Evolutionary conservation across 2,797 vertebrate species (phyloP), one percentile per base, ranked within the genome.

Genomic region (Danio tinwini): DNA sequence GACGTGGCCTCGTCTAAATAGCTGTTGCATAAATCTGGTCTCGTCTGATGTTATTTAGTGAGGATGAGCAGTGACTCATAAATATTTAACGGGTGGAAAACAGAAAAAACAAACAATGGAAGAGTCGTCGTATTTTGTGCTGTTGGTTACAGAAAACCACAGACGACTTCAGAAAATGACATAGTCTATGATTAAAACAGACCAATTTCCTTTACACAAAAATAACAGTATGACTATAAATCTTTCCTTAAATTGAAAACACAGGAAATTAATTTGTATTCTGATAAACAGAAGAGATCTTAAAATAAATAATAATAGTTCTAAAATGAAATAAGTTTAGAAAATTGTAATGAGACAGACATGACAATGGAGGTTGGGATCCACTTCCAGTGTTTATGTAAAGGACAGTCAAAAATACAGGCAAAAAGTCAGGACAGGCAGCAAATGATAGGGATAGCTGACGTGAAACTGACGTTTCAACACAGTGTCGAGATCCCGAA

Each of bases 191-290:
- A 74, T 77, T 50, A 74, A 81, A 77, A 72, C 61, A 19, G 68
- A 70, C 49, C 4, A 40, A 11, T 69, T 61, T 29, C 29, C 45
- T 13, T 50, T 58, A 5, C 69, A 9, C 45, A 62, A 55, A 29
- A 74, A 74, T 74, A 44, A 76, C 39, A 80, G 58, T 40, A 47
- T 39, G 44, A 53, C 59, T 76, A 39, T 53, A 39, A 80, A 76
- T 59, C 29, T 56, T 14, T 9, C n/a, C 5, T 45, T 21, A 62
- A 59, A 37, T 52, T 52, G 47, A 74, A 56, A 62, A 59, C 44
- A 52, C 1, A 29, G 67, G 68, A 73, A 37, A 58, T 39, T 10
- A 56, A 21, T 21, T 12, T 44, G 56, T 5, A 4, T 56, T 71
- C 39, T 71, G 17, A 56, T 56, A 53, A 45, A 65, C 17, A 21